Conservation (phyloP, 2,797 vertebrate genomes). For the Notolabrus celidotus region DNA sequence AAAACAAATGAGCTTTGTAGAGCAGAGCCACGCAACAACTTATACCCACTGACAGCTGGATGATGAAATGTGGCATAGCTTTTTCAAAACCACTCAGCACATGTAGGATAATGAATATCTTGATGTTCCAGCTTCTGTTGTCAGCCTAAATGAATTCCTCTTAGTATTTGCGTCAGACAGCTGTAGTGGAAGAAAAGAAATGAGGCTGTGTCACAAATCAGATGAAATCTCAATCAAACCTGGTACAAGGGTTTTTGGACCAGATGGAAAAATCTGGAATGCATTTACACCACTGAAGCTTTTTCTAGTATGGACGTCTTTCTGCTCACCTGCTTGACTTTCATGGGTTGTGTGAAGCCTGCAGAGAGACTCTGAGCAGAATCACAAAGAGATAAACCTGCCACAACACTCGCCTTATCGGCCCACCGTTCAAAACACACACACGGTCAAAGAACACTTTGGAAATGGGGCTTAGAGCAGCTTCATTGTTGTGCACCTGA, state of each 20-base stretch:
- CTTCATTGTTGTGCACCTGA: conserved; percentile 1
- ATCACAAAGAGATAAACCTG: conserved; percentile 14
- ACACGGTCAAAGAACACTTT: neutral
- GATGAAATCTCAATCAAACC: conserved; percentile 5
- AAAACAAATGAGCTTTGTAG: conserved; percentile 37
- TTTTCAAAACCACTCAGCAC: conserved; percentile 7
- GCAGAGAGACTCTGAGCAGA: conserved; percentile 13
- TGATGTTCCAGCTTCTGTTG: conserved; percentile 8
- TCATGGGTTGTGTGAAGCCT: neutral
- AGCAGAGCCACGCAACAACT: conserved; percentile 12
- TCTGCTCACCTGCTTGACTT: conserved; percentile 29
- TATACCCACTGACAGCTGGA: conserved; percentile 44
- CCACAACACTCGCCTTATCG: neutral
- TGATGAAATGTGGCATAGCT: conserved; percentile 34
- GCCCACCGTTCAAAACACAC: conserved; percentile 1
- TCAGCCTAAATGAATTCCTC: neutral
- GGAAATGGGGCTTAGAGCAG: neutral
- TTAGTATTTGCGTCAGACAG: neutral
- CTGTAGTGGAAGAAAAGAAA: neutral
- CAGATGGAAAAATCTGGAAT: conserved; percentile 1
- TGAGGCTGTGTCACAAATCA: neutral
- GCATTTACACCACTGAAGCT: neutral
- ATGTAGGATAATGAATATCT: conserved; percentile 1
- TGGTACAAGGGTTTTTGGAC: neutral
- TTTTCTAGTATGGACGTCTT: conserved; percentile 5